Evolutionary conservation across 2,797 vertebrate species (phyloP).

Genomic region (Oreonectes daqikongensis): DNA sequence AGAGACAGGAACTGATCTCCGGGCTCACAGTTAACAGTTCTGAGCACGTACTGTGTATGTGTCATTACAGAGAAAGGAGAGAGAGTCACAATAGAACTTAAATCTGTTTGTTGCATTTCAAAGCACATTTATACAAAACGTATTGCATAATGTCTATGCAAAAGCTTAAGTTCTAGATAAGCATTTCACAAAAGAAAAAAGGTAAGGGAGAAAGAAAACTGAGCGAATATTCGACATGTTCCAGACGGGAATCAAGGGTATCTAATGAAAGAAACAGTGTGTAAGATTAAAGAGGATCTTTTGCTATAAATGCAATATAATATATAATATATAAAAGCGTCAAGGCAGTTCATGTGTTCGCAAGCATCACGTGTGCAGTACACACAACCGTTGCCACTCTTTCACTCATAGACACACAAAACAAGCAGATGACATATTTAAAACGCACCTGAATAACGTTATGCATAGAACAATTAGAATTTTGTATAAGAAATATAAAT

Average conservation of each 20-base stretch:
- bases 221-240: neutral
- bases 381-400: no score
- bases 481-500: no score
- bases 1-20: slow-evolving; percentile 19
- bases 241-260: neutral
- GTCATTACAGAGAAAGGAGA: slow-evolving; percentile 13
- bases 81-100: slow-evolving; percentile 28
- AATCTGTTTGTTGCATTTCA: slow-evolving; percentile 52
- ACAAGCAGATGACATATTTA: no score
- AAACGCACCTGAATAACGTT: no score
- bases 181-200: slow-evolving; percentile 31
- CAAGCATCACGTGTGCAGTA: no score
- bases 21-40: slow-evolving; percentile 20
- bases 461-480: no score
- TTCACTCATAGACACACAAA: no score
- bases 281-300: no score
- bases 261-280: no score
- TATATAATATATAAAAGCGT: no score
- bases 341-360: no score
- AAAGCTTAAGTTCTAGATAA: slow-evolving; percentile 53
- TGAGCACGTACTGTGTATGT: neutral
- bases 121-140: slow-evolving; percentile 45
- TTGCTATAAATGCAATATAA: no score
- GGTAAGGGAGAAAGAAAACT: neutral
- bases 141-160: slow-evolving; percentile 14